A percentile compares a stretch with the other conserved stretches of the same genome.
These are phyloP conservation scores for Columbina picui DNA, from an alignment of 2,113 vertebrate genomes.

Conservation along the genomic window DNA sequence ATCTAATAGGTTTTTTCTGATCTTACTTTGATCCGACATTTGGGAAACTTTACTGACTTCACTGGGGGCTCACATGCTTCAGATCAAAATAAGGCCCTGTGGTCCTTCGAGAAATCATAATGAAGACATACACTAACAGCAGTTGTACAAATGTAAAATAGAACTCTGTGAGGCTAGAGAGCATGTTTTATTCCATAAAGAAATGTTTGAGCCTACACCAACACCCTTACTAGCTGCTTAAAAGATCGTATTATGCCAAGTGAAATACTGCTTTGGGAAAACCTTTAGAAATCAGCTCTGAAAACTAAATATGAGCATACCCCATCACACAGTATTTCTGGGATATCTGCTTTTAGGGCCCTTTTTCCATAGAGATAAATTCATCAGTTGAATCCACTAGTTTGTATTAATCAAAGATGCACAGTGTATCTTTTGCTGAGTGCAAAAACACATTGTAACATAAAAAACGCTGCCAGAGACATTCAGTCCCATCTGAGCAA, in stretches of 20 bases:
- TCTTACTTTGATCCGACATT: not conserved
- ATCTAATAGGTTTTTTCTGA: not conserved
- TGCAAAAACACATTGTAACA: not conserved
- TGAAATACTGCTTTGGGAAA: not conserved
- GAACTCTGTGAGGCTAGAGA: not conserved
- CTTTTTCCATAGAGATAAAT: not conserved
- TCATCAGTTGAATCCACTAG: not conserved
- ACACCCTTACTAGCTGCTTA: not conserved
- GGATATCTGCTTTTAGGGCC: not conserved
- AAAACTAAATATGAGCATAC: not conserved
- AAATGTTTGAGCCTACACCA: not conserved
- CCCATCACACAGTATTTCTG: not conserved
- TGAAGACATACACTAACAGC: not conserved
- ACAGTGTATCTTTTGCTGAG: fast-evolving
- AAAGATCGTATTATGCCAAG: not conserved
- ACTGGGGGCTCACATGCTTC: not conserved
- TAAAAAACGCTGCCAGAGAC: not conserved
- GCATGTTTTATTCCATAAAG: not conserved
- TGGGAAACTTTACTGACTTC: not conserved
- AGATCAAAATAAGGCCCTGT: not conserved
- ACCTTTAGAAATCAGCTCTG: not conserved
- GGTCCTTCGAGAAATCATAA: not conserved
- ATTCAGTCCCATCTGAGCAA: not conserved
- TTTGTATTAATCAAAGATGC: not conserved
- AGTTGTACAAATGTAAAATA: not conserved